These are phyloP conservation scores for Monoplex corrugatus DNA, from an alignment of 2,888 invertebrate species.

Conservation along the genomic window DNA sequence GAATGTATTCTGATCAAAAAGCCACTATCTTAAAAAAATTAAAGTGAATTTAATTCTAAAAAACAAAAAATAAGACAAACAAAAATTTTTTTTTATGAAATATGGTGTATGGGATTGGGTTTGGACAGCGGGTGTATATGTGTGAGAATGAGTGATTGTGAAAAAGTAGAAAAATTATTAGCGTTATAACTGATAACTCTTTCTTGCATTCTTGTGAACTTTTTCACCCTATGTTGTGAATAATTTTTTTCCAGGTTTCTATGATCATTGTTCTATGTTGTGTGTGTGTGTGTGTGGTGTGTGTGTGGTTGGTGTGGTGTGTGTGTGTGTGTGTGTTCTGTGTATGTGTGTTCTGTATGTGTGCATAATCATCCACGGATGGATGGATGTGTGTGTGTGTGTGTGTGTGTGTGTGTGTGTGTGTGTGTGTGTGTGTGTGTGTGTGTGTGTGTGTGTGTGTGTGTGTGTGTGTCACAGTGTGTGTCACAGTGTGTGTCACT, in stretches of 20 bases:
- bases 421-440: conserved; percentile 25
- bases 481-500: no score
- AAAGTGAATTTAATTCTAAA: no score
- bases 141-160: not conserved
- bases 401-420: conserved; percentile 25
- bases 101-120: no score
- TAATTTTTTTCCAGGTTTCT: not conserved
- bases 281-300: conserved; percentile 2
- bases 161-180: not conserved
- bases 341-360: not conserved
- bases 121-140: not conserved
- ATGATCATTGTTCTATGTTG: not conserved
- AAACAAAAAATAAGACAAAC: no score
- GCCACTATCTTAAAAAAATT: no score
- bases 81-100: no score
- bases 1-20: no score
- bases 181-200: not conserved
- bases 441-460: conserved; percentile 21
- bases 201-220: not conserved
- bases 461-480: no score
- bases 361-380: not conserved
- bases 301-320: not conserved
- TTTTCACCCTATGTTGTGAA: not conserved
- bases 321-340: conserved; percentile 17
- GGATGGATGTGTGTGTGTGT: not conserved